Conservation (phyloP, 2,113 vertebrate species). For the Gopherus flavomarginatus region DNA sequence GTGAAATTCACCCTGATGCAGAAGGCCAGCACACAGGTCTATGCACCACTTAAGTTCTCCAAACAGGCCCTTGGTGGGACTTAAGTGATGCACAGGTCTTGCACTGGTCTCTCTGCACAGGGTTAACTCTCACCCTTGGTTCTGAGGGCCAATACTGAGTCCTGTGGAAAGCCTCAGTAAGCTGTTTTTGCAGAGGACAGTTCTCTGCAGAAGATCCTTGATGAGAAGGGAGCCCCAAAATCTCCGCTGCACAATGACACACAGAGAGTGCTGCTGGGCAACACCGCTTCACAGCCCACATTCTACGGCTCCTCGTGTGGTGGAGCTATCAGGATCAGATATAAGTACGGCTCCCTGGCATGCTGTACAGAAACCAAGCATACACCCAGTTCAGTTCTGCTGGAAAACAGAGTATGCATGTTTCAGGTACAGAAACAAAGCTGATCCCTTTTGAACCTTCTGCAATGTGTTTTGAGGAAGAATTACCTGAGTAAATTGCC, state of each 20-base stretch:
- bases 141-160: background rate
- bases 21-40: background rate
- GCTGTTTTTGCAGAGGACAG: background rate
- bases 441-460: background rate
- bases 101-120: background rate
- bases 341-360: background rate
- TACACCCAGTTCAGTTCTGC: background rate
- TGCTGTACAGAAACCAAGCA: background rate
- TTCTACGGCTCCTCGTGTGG: background rate
- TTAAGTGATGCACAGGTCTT: background rate
- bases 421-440: background rate
- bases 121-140: background rate
- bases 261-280: background rate
- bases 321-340: background rate
- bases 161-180: background rate
- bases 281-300: background rate
- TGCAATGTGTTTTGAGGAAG: slow-evolving; percentile 20
- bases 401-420: background rate
- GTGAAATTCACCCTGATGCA: background rate
- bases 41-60: background rate
- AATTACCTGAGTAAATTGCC: slow-evolving; percentile 96
- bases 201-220: background rate
- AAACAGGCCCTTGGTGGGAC: background rate
- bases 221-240: background rate
- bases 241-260: background rate